Evolutionary conservation across 2,113 vertebrate genomes (phyloP).

Genomic region (Verasper variegatus): DNA sequence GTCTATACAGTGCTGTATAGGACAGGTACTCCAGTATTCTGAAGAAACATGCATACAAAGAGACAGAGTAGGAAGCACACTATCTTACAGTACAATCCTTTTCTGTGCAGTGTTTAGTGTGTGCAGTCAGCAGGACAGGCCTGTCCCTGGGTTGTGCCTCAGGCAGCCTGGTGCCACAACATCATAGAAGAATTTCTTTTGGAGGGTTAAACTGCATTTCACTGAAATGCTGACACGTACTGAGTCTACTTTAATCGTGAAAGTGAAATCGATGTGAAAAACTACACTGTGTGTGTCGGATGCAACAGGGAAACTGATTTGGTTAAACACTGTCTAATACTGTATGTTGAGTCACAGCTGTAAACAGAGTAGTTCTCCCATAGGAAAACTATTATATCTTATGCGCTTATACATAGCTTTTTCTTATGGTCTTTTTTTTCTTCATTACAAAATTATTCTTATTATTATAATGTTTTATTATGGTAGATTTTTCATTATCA

Average conservation of each 20-base stretch:
- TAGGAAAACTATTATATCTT: constrained; percentile 66
- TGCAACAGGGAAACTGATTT: constrained; percentile 46
- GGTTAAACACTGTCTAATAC: constrained; percentile 59
- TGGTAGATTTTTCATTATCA: constrained; percentile 66
- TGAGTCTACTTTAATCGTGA: constrained; percentile 30
- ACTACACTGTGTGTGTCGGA: constrained; percentile 26
- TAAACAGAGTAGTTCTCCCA: constrained; percentile 74
- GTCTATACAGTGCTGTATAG: constrained; percentile 81
- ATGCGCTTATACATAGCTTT: constrained; percentile 75
- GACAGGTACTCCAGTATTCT: constrained; percentile 78
- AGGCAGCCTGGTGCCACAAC: constrained; percentile 48
- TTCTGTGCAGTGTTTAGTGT: constrained; percentile 75
- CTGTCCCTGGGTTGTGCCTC: constrained; percentile 59
- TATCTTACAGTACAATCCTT: constrained; percentile 80
- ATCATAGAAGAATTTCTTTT: constrained; percentile 33
- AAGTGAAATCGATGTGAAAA: constrained; percentile 20
- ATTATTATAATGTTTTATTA: constrained; percentile 72
- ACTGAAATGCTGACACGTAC: constrained; percentile 60
- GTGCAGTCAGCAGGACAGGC: constrained; percentile 59
- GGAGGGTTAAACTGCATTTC: constrained; percentile 60
- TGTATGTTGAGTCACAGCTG: constrained; percentile 67
- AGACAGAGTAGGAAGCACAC: constrained; percentile 80
- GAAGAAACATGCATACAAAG: constrained; percentile 82
- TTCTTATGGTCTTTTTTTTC: constrained; percentile 51
- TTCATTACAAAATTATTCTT: constrained; percentile 79